Conservation (phyloP, 1,140 invertebrate genomes). For the Paraescarpia echinospica region DNA sequence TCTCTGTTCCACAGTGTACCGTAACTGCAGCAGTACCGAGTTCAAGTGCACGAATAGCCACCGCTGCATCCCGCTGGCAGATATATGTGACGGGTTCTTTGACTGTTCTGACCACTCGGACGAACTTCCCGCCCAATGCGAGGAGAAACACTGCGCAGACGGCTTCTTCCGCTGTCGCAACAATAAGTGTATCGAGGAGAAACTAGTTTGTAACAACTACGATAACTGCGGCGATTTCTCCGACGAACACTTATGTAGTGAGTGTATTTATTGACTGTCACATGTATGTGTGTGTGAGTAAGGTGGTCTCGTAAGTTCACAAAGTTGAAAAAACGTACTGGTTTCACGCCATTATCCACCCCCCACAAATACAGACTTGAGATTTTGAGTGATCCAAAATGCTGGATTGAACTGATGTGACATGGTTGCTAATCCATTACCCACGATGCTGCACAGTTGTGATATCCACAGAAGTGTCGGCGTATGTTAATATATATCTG, state of each 20-base stretch:
- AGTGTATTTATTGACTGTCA: background rate
- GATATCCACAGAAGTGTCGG: too few species aligned
- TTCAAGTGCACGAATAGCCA: conserved; percentile 68
- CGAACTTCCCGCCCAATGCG: conserved; percentile 76
- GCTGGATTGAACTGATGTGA: too few species aligned
- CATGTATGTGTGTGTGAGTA: too few species aligned
- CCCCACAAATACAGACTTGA: too few species aligned
- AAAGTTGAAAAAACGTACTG: too few species aligned
- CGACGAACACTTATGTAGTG: conserved; percentile 58
- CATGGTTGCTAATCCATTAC: too few species aligned
- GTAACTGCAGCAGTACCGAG: conserved; percentile 40
- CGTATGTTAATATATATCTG: too few species aligned
- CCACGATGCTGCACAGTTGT: too few species aligned
- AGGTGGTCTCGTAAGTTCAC: too few species aligned
- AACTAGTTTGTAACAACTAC: conserved; percentile 39
- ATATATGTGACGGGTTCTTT: conserved; percentile 57
- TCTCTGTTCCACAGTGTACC: background rate
- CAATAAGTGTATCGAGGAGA: conserved; percentile 31
- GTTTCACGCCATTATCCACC: too few species aligned
- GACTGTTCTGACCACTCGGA: conserved; percentile 90
- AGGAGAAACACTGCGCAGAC: background rate
- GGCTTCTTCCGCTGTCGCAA: conserved; percentile 46
- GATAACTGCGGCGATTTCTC: conserved; percentile 60
- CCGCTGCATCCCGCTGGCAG: conserved; percentile 87
- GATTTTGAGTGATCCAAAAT: too few species aligned